Conservation (phyloP, 1,140 invertebrate genomes). For the Contarinia nasturtii region DNA sequence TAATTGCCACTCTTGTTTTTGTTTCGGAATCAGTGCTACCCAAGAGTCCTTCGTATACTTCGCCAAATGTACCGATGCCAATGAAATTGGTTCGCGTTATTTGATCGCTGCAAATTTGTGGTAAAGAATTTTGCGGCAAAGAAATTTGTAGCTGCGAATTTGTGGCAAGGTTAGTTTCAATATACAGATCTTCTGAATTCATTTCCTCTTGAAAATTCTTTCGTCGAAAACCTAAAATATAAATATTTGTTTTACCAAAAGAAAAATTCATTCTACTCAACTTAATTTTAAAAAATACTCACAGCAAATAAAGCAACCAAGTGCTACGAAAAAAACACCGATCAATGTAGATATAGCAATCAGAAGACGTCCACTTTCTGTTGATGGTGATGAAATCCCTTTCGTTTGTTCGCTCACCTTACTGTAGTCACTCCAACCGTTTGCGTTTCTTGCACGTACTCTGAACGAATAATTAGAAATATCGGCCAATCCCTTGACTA, state of each 20-base stretch:
- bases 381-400: conserved; percentile 18
- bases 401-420: conserved; percentile 31
- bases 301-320: conserved; percentile 17
- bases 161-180: no score
- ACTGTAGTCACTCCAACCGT: conserved; percentile 61
- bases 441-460: conserved; percentile 55
- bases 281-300: conserved; percentile 25
- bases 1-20: conserved; percentile 24
- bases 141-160: no score
- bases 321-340: conserved; percentile 14
- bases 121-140: no score
- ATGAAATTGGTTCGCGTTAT: conserved; percentile 74
- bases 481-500: conserved; percentile 42
- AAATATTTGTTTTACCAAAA: no score
- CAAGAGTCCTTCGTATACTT: conserved; percentile 81
- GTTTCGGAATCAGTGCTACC: conserved; percentile 36
- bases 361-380: conserved; percentile 25
- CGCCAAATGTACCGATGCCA: conserved; percentile 91
- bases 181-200: no score
- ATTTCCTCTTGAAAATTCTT: no score
- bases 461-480: conserved; percentile 47
- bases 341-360: conserved; percentile 29
- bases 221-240: no score
- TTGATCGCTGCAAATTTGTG: conserved; percentile 56
- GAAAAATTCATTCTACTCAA: no score